phyloP scores from a whole-genome alignment of 2,888 invertebrate genomes.

The Halocaridina rubra region DNA sequence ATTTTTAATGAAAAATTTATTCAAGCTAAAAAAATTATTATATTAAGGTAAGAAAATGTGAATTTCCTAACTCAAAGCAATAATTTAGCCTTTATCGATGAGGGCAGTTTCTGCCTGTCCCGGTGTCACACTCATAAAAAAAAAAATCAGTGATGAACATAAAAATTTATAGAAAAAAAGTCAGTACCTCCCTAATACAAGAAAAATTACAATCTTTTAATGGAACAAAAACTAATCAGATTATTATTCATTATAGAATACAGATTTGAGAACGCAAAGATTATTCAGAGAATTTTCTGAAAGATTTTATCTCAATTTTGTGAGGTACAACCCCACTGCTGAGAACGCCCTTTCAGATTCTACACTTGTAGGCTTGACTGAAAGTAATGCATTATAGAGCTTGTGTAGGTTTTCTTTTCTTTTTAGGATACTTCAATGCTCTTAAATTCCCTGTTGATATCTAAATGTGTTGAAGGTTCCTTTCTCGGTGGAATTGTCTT shows the following conservation, averaged over 20 bases:
- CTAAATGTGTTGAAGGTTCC: no score
- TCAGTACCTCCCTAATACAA: no score
- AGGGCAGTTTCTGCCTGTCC: no score
- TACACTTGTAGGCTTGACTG: neutral
- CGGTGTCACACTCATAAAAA: neutral
- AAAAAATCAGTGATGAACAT: neutral
- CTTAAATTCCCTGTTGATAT: neutral
- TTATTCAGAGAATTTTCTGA: neutral
- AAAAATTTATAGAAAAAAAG: no score
- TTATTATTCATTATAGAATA: neutral
- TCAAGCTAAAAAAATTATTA: no score
- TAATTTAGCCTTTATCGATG: no score
- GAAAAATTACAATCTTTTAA: neutral
- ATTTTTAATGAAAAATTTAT: no score
- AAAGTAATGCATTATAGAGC: neutral
- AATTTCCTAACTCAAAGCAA: no score
- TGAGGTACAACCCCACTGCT: neutral
- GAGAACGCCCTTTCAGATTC: neutral
- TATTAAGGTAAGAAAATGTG: no score
- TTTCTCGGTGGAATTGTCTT: no score
- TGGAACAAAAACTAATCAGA: neutral
- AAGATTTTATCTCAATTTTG: neutral
- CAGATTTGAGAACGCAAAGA: neutral
- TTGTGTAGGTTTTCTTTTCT: neutral
- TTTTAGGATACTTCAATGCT: neutral